phyloP scores from a whole-genome alignment of 2,888 invertebrate species.

The Priapulus caudatus region DNA sequence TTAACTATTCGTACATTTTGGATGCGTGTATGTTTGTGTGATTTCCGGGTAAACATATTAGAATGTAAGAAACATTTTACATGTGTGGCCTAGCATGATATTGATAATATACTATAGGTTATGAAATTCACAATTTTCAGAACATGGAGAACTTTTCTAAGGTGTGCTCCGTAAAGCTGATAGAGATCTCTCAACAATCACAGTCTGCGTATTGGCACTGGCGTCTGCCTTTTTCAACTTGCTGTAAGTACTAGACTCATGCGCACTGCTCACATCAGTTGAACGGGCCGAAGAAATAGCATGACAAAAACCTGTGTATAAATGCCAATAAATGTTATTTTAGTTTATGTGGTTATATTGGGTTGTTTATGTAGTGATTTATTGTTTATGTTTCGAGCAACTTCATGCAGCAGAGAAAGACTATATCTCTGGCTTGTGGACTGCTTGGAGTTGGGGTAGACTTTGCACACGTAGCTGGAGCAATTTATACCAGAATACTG shows the following conservation, averaged over 20 bases:
- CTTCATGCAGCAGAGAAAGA: slow-evolving; percentile 84
- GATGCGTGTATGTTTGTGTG: slow-evolving; percentile 7
- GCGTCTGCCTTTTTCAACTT: slow-evolving; percentile 81
- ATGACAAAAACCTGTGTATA: too few species aligned
- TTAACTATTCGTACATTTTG: neutral
- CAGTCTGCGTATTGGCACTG: slow-evolving; percentile 96
- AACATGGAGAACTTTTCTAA: slow-evolving; percentile 49
- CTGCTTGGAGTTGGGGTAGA: slow-evolving; percentile 83
- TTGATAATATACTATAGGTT: slow-evolving; percentile 5
- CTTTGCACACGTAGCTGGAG: slow-evolving; percentile 83
- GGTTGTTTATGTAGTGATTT: too few species aligned
- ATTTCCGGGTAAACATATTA: too few species aligned
- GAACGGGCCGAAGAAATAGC: too few species aligned
- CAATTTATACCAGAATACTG: slow-evolving; percentile 77
- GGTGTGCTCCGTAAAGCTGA: slow-evolving; percentile 82
- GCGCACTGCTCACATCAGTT: too few species aligned
- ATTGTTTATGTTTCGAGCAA: slow-evolving; percentile 55
- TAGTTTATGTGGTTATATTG: too few species aligned
- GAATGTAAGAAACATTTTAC: slow-evolving; percentile 7
- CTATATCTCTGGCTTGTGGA: slow-evolving; percentile 72
- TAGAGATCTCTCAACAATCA: slow-evolving; percentile 67
- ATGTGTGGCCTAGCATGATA: slow-evolving; percentile 6
- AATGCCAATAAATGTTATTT: too few species aligned
- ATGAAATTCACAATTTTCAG: slow-evolving; percentile 24
- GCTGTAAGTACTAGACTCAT: too few species aligned